Percentiles rank a stretch among this genome's conserved stretches.
Evolutionary conservation across 2,113 vertebrate species (phyloP).

Genomic region (Hippocampus comes): DNA sequence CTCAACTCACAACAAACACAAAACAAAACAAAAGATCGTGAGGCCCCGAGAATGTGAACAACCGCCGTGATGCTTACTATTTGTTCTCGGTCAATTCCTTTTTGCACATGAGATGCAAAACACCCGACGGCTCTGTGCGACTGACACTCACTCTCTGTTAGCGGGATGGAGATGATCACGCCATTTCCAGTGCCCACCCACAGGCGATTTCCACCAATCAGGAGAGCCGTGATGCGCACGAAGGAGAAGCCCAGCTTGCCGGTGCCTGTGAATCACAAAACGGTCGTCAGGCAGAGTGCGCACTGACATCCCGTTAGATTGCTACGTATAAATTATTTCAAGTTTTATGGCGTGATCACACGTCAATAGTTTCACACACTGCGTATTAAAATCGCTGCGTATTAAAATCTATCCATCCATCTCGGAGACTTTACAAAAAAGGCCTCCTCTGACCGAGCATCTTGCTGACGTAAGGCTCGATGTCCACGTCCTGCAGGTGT

Average conservation of each 20-base stretch:
- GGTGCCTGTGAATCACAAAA: conserved; percentile 76
- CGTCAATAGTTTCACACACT: no score
- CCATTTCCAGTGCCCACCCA: conserved; percentile 98
- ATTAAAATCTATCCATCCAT: background rate
- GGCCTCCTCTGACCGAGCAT: conserved; percentile 83
- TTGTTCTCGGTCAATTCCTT: background rate
- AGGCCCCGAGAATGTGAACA: background rate
- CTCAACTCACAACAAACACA: background rate
- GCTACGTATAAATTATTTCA: no score
- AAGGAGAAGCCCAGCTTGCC: conserved; percentile 98
- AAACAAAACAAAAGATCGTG: background rate
- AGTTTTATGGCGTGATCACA: no score
- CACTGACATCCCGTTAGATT: background rate
- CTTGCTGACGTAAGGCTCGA: conserved; percentile 98
- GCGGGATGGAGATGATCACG: conserved; percentile 96
- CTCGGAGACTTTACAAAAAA: no score
- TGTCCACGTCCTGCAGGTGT: conserved; percentile 96
- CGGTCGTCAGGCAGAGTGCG: background rate
- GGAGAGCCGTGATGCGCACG: conserved; percentile 93
- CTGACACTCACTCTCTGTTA: conserved; percentile 91
- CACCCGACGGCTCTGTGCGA: background rate
- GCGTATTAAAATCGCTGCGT: no score
- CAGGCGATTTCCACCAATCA: conserved; percentile 93
- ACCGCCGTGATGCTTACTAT: background rate
- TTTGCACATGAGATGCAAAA: background rate